Evolutionary conservation across 2,888 invertebrate species (phyloP).

Genomic region (Tenthredo livida): DNA sequence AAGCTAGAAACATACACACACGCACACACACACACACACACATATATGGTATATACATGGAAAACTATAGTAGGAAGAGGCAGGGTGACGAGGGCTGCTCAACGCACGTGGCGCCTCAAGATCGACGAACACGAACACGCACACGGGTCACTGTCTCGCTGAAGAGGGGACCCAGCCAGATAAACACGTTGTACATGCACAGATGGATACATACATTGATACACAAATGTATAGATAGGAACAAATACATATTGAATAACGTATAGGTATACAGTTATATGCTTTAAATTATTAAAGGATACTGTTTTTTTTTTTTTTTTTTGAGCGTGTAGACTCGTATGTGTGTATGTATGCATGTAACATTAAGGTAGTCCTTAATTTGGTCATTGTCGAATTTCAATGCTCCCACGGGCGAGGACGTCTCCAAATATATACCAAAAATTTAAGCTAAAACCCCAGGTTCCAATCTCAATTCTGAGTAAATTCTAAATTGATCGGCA

Average conservation of each 20-base stretch:
- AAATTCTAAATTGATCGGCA: too few relatives aligned
- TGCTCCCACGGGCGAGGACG: too few relatives aligned
- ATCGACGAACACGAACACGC: constrained; percentile 41
- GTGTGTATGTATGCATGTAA: too few relatives aligned
- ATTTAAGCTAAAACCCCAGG: too few relatives aligned
- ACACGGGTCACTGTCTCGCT: constrained; percentile 32
- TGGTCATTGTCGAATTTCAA: too few relatives aligned
- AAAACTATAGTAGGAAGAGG: not conserved
- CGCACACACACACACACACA: not conserved
- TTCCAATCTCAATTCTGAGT: too few relatives aligned
- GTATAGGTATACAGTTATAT: too few relatives aligned
- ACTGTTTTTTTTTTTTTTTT: too few relatives aligned
- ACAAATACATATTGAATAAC: not conserved
- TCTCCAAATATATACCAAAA: too few relatives aligned
- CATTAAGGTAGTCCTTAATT: too few relatives aligned
- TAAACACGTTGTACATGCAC: constrained; percentile 38
- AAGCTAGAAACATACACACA: not conserved
- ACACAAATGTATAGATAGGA: not conserved
- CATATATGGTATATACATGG: not conserved
- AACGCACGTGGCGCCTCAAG: constrained; percentile 51
- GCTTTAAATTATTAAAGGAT: not conserved
- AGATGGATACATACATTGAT: not conserved
- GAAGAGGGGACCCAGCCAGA: constrained; percentile 2
- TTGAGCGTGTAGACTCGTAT: not conserved
- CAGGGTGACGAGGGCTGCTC: constrained; percentile 39